These are phyloP conservation scores for Chaetodon trifascialis DNA, from an alignment of 2,113 vertebrate genomes.

Conservation along the genomic window DNA sequence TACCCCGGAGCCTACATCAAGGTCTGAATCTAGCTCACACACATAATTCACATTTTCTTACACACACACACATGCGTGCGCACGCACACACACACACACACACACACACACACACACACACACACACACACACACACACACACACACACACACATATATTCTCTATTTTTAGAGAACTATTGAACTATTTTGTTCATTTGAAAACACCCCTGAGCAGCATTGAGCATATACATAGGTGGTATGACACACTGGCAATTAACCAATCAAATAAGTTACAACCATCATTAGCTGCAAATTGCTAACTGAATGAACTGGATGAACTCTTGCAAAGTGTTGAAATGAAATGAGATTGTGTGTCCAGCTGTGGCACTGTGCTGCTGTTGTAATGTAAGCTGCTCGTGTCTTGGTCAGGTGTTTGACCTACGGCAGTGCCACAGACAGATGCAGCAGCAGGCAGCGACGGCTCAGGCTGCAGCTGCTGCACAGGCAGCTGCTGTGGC, in stretches of 20 bases:
- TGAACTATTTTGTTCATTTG: background rate
- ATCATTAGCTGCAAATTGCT: background rate
- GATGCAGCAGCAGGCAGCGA: conserved; percentile 89
- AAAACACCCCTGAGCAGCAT: background rate
- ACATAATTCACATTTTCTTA: background rate
- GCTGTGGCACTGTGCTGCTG: background rate
- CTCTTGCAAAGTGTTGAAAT: background rate
- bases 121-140: background rate
- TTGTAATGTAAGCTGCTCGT: conserved; percentile 2
- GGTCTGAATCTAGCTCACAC: conserved; percentile 60
- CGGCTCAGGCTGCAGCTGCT: conserved; percentile 83
- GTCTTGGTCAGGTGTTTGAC: conserved; percentile 84
- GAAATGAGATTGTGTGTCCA: background rate
- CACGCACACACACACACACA: no score
- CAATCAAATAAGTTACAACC: background rate
- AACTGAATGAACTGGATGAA: background rate
- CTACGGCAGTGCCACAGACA: conserved; percentile 88
- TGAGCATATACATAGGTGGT: background rate
- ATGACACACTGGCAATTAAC: background rate
- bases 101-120: background rate
- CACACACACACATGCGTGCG: background rate
- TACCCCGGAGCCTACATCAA: conserved; percentile 87
- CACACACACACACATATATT: background rate
- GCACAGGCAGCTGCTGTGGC: conserved; percentile 85
- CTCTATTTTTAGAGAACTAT: background rate